phyloP scores from a whole-genome alignment of 2,797 vertebrate species.

The Argya squamiceps region DNA sequence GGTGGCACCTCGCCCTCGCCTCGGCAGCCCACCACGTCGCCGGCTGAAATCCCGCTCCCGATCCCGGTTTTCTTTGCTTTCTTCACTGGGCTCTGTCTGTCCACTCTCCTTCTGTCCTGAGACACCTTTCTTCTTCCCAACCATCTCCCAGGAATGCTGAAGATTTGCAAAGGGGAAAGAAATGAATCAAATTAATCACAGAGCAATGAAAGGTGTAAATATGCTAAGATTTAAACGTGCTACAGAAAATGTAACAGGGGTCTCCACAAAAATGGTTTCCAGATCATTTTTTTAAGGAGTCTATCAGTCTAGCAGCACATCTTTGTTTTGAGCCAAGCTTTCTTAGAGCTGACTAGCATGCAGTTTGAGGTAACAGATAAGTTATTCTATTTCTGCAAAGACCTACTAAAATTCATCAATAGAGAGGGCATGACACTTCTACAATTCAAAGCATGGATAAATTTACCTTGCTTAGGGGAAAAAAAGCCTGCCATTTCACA shows the following conservation, averaged over 20 bases:
- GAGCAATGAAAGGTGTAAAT: background rate
- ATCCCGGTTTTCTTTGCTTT: slow-evolving; percentile 94
- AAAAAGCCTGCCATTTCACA: background rate
- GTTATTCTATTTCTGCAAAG: background rate
- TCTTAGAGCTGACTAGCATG: background rate
- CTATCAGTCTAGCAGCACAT: background rate
- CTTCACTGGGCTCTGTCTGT: slow-evolving; percentile 88
- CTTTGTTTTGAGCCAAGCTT: background rate
- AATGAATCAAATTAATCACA: background rate
- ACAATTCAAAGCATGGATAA: background rate
- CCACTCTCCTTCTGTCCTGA: slow-evolving; percentile 93
- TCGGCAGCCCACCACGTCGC: slow-evolving; percentile 87
- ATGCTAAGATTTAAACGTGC: background rate
- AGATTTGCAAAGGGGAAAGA: background rate
- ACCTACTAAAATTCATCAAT: background rate
- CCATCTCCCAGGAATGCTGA: slow-evolving; percentile 99
- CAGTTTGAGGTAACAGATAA: background rate
- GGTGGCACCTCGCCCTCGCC: slow-evolving; percentile 89
- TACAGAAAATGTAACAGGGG: background rate
- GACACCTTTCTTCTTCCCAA: slow-evolving; percentile 97
- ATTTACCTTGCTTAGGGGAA: background rate
- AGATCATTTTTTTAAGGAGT: background rate
- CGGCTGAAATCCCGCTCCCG: slow-evolving; percentile 91
- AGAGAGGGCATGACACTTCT: background rate
- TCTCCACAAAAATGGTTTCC: background rate